phyloP scores from a whole-genome alignment of 2,888 invertebrate genomes.

The Bhutanitis thaidina region DNA sequence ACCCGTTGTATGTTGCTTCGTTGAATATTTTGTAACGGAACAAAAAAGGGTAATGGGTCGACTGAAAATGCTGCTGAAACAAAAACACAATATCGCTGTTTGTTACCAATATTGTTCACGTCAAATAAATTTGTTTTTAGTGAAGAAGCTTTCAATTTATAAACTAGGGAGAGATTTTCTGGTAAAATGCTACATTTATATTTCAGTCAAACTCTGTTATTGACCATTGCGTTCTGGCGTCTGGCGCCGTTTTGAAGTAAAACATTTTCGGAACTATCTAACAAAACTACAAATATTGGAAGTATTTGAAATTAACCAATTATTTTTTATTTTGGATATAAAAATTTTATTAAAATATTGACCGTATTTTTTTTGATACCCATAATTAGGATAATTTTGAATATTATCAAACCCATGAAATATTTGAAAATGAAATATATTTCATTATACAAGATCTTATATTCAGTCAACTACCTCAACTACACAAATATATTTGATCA shows the following conservation, averaged over 20 bases:
- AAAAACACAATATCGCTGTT: conserved; percentile 2
- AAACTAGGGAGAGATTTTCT: background rate
- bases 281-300: background rate
- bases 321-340: too few relatives aligned
- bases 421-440: too few relatives aligned
- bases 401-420: too few relatives aligned
- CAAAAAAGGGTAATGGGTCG: conserved; percentile 4
- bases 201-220: background rate
- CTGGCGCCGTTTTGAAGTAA: background rate
- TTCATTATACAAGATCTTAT: too few relatives aligned
- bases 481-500: too few relatives aligned
- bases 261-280: background rate
- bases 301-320: too few relatives aligned
- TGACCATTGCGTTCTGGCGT: background rate
- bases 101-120: conserved; percentile 5
- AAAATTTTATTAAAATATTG: too few relatives aligned
- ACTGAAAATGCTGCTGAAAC: conserved; percentile 1
- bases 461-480: too few relatives aligned
- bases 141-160: background rate
- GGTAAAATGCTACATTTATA: background rate
- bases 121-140: conserved; percentile 11
- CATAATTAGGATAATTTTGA: too few relatives aligned
- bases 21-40: conserved; percentile 4
- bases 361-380: too few relatives aligned
- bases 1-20: background rate